Evolutionary conservation across 2,113 vertebrate genomes (phyloP).

Genomic region (Tachuris rubrigastra): DNA sequence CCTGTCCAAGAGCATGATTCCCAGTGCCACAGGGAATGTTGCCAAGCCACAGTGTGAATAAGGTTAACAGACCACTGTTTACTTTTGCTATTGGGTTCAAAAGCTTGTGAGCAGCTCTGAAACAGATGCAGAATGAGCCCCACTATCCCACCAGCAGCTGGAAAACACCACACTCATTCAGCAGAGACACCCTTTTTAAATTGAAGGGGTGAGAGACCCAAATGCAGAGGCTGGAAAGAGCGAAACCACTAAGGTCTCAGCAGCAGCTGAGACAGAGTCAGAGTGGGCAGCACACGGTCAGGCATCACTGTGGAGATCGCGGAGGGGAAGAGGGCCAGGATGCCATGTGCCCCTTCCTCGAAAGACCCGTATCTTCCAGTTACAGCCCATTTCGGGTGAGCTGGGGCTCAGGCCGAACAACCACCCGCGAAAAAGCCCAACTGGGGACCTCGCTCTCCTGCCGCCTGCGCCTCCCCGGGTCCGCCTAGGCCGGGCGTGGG

Average conservation of each 20-base stretch:
- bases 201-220: rapidly evolving
- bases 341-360: background rate
- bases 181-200: background rate
- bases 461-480: background rate
- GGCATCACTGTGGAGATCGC: background rate
- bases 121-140: rapidly evolving
- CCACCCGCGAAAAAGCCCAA: background rate
- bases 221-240: background rate
- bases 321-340: too few species aligned
- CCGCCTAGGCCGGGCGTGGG: background rate
- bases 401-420: background rate
- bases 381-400: background rate
- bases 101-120: background rate
- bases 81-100: background rate
- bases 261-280: background rate
- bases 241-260: background rate
- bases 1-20: rapidly evolving
- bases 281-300: rapidly evolving
- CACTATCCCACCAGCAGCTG: background rate
- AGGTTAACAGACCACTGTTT: background rate
- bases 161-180: background rate
- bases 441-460: background rate
- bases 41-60: background rate
- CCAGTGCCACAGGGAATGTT: background rate
- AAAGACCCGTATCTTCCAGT: background rate